Conservation (phyloP, 2,888 invertebrate species). For the Allophyes oxyacanthae region DNA sequence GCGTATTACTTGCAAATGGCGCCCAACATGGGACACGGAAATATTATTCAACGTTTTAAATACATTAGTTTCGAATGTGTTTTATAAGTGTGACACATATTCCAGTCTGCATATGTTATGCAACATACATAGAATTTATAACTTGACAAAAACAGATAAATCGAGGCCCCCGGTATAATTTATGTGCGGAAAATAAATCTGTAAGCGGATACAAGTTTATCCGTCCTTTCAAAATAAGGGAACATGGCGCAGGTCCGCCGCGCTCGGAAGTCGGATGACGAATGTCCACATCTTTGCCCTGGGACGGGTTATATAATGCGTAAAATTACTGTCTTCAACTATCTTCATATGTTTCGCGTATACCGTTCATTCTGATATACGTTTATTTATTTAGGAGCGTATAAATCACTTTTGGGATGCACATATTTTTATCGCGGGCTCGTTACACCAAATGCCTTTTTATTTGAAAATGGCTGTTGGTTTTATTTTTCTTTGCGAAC, state of each 20-base stretch:
- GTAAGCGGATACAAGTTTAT: slow-evolving; percentile 80
- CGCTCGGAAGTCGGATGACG: slow-evolving; percentile 78
- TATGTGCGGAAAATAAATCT: slow-evolving; percentile 79
- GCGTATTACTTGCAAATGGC: slow-evolving; percentile 64
- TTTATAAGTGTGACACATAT: slow-evolving; percentile 36
- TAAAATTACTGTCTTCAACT: slow-evolving; percentile 85
- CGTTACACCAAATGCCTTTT: slow-evolving; percentile 42
- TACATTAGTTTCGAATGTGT: slow-evolving; percentile 40
- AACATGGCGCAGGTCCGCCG: slow-evolving; percentile 68
- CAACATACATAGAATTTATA: slow-evolving; percentile 57
- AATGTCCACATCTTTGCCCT: slow-evolving; percentile 76
- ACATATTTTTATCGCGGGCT: slow-evolving; percentile 44
- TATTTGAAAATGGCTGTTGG: slow-evolving; percentile 31
- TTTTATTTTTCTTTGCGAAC: slow-evolving; percentile 26
- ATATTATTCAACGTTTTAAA: slow-evolving; percentile 42
- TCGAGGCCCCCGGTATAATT: slow-evolving; percentile 67
- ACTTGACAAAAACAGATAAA: slow-evolving; percentile 63
- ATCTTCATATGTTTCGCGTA: slow-evolving; percentile 74
- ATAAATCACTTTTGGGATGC: slow-evolving; percentile 58
- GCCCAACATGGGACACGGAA: slow-evolving; percentile 59
- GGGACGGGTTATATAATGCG: slow-evolving; percentile 86
- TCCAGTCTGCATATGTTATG: slow-evolving; percentile 49
- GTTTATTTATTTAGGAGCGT: slow-evolving; percentile 62
- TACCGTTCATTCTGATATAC: slow-evolving; percentile 60
- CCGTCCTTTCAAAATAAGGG: slow-evolving; percentile 79